Percentiles rank a stretch among this genome's conserved stretches.
Evolutionary conservation across 2,888 invertebrate species (phyloP).

Genomic region (Macropis europaea): DNA sequence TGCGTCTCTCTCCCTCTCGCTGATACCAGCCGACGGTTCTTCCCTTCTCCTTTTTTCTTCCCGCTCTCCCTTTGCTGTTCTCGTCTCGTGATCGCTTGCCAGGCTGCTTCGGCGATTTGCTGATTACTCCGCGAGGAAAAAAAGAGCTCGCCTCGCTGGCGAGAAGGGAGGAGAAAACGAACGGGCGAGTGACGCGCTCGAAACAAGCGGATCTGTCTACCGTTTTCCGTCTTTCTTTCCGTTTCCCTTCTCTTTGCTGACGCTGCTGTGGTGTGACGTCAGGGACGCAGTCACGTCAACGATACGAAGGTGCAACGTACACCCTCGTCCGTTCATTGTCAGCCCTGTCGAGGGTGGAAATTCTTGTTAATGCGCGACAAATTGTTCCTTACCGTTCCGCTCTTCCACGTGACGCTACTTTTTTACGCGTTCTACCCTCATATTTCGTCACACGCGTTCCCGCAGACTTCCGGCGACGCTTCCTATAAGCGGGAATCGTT

Average conservation of each 20-base stretch:
- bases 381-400: slow-evolving; percentile 23
- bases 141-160: slow-evolving; percentile 15
- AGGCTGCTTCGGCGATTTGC: slow-evolving; percentile 73
- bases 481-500: too few species aligned
- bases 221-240: slow-evolving; percentile 24
- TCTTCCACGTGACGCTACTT: background rate
- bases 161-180: slow-evolving; percentile 17
- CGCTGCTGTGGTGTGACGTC: slow-evolving; percentile 48
- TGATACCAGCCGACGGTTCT: background rate
- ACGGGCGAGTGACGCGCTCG: slow-evolving; percentile 50
- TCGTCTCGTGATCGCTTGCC: slow-evolving; percentile 64
- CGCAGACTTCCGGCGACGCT: too few species aligned
- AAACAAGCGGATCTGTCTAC: slow-evolving; percentile 47
- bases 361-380: slow-evolving; percentile 41
- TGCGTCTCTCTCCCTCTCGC: slow-evolving; percentile 16
- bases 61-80: slow-evolving; percentile 22
- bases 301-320: slow-evolving; percentile 29
- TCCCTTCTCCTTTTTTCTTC: background rate
- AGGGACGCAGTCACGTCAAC: slow-evolving; percentile 43
- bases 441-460: too few species aligned
- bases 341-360: slow-evolving; percentile 21
- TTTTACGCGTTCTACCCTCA: background rate
- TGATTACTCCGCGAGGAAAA: slow-evolving; percentile 68
- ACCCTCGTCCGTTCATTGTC: slow-evolving; percentile 25
- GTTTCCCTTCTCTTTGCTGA: slow-evolving; percentile 38